Conservation (phyloP, 2,797 vertebrate species). For the Phylloscopus collybita region DNA sequence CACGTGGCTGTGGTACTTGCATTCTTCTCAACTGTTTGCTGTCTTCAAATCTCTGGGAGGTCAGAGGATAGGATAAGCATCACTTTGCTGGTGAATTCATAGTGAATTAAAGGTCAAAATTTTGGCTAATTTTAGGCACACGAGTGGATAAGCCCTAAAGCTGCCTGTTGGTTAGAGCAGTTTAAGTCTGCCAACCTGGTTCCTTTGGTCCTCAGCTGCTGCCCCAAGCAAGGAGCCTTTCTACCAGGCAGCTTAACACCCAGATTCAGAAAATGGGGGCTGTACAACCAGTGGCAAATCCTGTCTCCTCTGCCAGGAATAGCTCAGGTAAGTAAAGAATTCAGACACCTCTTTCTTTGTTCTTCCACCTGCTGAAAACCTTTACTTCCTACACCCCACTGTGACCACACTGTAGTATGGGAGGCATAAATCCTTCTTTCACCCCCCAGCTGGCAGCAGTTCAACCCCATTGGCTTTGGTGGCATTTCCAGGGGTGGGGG, state of each 20-base stretch:
- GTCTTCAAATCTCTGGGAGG: background rate
- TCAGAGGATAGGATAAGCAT: background rate
- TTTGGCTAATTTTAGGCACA: background rate
- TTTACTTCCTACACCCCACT: background rate
- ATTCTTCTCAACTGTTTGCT: background rate
- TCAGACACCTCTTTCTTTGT: background rate
- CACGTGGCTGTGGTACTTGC: fast-evolving
- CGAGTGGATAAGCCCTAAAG: background rate
- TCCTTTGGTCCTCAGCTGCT: background rate
- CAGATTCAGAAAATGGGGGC: background rate
- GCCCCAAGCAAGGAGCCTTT: fast-evolving
- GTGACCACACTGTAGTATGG: fast-evolving
- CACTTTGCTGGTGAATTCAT: background rate
- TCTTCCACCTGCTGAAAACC: background rate
- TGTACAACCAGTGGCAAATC: background rate
- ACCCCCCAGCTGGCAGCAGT: background rate
- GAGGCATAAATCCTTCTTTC: background rate
- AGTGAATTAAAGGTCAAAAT: background rate
- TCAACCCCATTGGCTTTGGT: background rate
- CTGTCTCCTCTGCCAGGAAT: background rate
- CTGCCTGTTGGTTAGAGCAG: background rate
- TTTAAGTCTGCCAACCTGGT: background rate
- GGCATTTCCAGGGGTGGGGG: background rate
- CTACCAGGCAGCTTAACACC: background rate
- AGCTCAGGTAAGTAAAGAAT: background rate